Base-by-base conservation (phyloP, 2,888 invertebrate genomes). In the Phrixothrix hirtus region DNA sequence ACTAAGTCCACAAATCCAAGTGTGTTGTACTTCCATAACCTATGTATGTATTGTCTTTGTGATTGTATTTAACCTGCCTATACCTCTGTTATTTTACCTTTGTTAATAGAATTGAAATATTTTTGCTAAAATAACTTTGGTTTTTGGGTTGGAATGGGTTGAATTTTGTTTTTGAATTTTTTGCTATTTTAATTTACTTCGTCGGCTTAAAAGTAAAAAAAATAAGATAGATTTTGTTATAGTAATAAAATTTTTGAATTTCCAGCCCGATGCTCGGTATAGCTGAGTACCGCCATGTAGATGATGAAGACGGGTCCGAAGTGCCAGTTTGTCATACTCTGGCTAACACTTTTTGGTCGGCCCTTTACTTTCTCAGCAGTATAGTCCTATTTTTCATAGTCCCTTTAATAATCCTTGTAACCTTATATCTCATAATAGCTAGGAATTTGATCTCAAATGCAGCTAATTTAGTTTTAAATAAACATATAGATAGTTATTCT, bases 391-490 rank as follows among this genome's bases (percentile, higher is more conserved):
- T 95, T 75, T 94, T 92, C 78, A 76, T 89, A 58, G 72, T 91
- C 44, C 95, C 95, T 30, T 79, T 94, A 50, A 74, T 91, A 50
- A 83, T 92, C 51, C 83, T 95, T 34, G 79, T 92, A 58, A 80
- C 87, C 37, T 81, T 94, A 43, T 95, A 95, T 76, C 84, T 87
- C 65, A 81, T 90, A 67, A 93, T 94, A 67, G 90, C 92, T 38
- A 85, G 85, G 69, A 89, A 89, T 70, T 81, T 94, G 58, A 88
- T 92, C 72, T 84, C 86, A 38, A 81, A 84, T 61, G 81, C 79
- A 2, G 82, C 86, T 34, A 84, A 83, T 66, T 79, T 86, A 39
- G 83, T 85, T 26, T 80, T 86, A 74, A 86, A 85, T 61, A 88
- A 87, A 71, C 86, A 86, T 57, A 82, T 86, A 46, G 85, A 88